These are phyloP conservation scores for Sebastes alutus DNA, from an alignment of 2,797 vertebrate species.

Conservation along the genomic window DNA sequence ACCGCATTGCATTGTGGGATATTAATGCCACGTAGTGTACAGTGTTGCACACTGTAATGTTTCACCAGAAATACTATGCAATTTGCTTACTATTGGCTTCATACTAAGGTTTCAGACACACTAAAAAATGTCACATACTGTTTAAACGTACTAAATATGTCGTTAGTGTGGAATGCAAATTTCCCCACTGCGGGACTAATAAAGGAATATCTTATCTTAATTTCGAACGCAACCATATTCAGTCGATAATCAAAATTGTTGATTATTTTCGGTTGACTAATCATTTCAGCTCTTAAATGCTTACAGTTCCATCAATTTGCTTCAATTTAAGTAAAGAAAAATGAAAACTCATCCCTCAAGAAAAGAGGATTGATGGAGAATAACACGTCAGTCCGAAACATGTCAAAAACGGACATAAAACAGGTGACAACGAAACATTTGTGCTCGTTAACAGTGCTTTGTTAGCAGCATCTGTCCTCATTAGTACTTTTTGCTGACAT, in stretches of 20 bases:
- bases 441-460: background rate
- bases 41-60: no score
- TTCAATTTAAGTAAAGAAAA: background rate
- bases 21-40: no score
- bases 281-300: background rate
- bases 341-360: background rate
- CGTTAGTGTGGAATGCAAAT: no score
- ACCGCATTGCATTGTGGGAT: no score
- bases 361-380: background rate
- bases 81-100: no score
- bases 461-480: background rate
- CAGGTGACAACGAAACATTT: background rate
- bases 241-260: background rate
- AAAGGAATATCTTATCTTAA: no score
- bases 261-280: background rate
- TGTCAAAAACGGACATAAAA: background rate
- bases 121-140: no score
- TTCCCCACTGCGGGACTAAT: no score
- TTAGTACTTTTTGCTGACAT: background rate
- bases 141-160: no score
- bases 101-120: no score
- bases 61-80: no score
- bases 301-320: background rate
- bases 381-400: background rate
- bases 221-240: background rate